Base-by-base conservation (phyloP, 2,888 invertebrate species). In the Sarcophaga caerulescens region DNA sequence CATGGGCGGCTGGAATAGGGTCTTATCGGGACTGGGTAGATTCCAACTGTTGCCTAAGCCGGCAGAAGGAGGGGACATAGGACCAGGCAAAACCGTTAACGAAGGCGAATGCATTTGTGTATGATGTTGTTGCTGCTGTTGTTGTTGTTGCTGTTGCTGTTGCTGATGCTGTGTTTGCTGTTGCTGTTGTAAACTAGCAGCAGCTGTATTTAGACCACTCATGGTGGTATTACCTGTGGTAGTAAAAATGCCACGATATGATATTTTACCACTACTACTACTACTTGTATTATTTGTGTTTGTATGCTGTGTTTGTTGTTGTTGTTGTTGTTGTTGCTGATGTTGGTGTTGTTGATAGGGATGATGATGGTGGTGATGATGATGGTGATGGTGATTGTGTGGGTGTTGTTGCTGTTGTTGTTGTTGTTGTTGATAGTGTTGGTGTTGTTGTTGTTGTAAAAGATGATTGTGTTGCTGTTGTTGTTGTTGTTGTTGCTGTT, bases 181-280 rank as follows among this genome's bases (percentile, higher is more conserved):
- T 65, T 79, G 84, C 68, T 69, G 86, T 81, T 59, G 85, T 17
- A 76, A 63, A n/a, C 52, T 65, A 25, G 80, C 87, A 73, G 82
- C 80, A 47, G 84, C 77, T 21, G 87, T 75, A 84, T 88, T 88
- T 19, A 90, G 88, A 44, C 91, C 91, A 91, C 90, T 93, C 91
- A 90, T 94, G 90, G 90, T 93, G 91, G 92, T 92, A 93, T 91
- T 94, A 92, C 94, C 94, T 89, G 96, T 95, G 83, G 96, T 95
- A 88, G 96, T 95, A 93, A 97, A 96, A 85, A 96, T 95, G 85
- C 95, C 96, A 88, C 96, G 95, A 94, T 96, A 96, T 89, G 94
- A 94, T 90, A 94, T 94, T 92, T 94, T 94, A 88, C 93, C 92
- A 88, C 94, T 94, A 89, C 89, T 89, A 88, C 84, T 88, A 88